Evolutionary conservation across 1,140 invertebrate genomes (phyloP).

Genomic region (Tetranychus cinnabarinus): DNA sequence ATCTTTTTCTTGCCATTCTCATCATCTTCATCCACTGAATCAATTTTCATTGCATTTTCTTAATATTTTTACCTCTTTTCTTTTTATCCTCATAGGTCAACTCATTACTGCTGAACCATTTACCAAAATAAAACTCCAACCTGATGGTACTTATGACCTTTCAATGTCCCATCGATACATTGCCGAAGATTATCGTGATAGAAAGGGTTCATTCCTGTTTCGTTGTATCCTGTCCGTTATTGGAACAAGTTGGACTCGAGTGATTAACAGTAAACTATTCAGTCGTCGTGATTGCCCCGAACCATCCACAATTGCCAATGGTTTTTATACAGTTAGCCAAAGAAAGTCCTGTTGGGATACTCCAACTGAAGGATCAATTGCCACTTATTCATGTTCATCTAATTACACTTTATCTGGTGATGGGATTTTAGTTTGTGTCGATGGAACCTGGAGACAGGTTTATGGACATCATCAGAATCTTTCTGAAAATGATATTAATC

Average conservation of each 20-base stretch:
- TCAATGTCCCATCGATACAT: slow-evolving; percentile 10
- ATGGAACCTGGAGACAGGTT: slow-evolving; percentile 10
- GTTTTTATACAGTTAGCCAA: slow-evolving; percentile 10
- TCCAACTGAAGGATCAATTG: slow-evolving; percentile 9
- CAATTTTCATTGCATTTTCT: not conserved
- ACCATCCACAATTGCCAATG: slow-evolving; percentile 6
- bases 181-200: slow-evolving; percentile 12
- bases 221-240: slow-evolving; percentile 13
- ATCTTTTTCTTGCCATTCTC: not conserved
- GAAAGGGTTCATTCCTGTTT: slow-evolving; percentile 13
- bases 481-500: not conserved
- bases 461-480: not conserved
- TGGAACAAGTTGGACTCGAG: slow-evolving; percentile 14
- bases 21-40: not conserved
- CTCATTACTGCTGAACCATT: slow-evolving; percentile 13
- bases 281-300: slow-evolving; percentile 12
- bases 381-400: slow-evolving; percentile 10
- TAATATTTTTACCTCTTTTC: not conserved
- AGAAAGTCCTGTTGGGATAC: slow-evolving; percentile 12
- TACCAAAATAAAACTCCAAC: slow-evolving; percentile 8
- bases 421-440: slow-evolving; percentile 6
- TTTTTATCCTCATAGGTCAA: not conserved
- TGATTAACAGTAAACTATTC: slow-evolving; percentile 13
- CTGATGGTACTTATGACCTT: slow-evolving; percentile 14
- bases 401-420: slow-evolving; percentile 8